A percentile compares a stretch with the other conserved stretches of the same genome.
Conservation (phyloP, 2,888 invertebrate species). For the Acleris cristana region DNA sequence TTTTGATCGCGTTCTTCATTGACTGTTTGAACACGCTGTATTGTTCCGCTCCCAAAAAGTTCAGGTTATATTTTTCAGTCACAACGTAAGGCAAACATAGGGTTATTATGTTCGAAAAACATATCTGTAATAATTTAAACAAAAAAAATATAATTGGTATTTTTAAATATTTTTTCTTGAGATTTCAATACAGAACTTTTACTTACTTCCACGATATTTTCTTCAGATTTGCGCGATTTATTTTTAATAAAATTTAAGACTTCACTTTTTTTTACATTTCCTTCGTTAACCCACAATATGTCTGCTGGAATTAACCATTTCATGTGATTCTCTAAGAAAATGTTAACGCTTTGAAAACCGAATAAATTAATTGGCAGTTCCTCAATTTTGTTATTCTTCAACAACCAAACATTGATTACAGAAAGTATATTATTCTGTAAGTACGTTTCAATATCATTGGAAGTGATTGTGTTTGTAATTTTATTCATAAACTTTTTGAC, state of each 20-base stretch:
- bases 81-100: constrained; percentile 71
- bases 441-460: constrained; percentile 58
- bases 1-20: constrained; percentile 53
- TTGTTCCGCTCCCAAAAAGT: constrained; percentile 46
- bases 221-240: constrained; percentile 47
- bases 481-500: constrained; percentile 73
- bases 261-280: constrained; percentile 57
- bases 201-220: constrained; percentile 58
- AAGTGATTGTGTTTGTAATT: constrained; percentile 56
- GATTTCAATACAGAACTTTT: too few species aligned
- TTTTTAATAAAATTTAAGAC: constrained; percentile 52
- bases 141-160: neutral
- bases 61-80: constrained; percentile 61
- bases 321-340: constrained; percentile 72
- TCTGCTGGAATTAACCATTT: constrained; percentile 76
- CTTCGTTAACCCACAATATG: constrained; percentile 65
- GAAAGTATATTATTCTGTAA: constrained; percentile 73
- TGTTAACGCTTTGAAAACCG: constrained; percentile 58
- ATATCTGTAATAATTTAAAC: constrained; percentile 52
- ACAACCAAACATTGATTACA: constrained; percentile 78
- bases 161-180: neutral
- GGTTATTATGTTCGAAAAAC: constrained; percentile 66
- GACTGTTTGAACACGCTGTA: constrained; percentile 46
- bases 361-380: constrained; percentile 73
- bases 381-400: constrained; percentile 59